Conservation (phyloP, 2,888 invertebrate species). For the Exephanes ischioxanthus region DNA sequence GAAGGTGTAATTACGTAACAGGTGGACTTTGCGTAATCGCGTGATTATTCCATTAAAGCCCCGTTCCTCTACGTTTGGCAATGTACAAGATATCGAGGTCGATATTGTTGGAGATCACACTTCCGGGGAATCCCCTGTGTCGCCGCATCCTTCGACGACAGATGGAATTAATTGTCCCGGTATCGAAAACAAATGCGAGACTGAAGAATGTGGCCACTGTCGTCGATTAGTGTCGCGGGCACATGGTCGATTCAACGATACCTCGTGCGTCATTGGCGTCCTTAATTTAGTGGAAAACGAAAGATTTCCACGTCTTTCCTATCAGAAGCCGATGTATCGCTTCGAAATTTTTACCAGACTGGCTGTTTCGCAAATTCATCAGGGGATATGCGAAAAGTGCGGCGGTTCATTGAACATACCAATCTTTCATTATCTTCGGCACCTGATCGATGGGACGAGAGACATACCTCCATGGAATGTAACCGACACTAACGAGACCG, state of each 20-base stretch:
- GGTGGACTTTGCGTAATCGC: slow-evolving; percentile 29
- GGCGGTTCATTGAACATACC: background rate
- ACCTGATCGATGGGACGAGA: background rate
- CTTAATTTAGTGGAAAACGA: background rate
- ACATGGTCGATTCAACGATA: background rate
- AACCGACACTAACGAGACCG: slow-evolving; percentile 77
- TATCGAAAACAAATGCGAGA: slow-evolving; percentile 3
- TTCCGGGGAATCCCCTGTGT: background rate
- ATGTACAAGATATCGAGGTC: background rate
- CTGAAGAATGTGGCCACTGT: no score
- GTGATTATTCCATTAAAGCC: slow-evolving; percentile 13
- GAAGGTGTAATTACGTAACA: slow-evolving; percentile 41
- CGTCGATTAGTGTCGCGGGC: background rate
- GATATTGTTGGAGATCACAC: background rate
- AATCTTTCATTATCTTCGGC: background rate
- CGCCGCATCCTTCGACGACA: background rate
- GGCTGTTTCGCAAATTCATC: background rate
- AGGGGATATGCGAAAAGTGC: background rate
- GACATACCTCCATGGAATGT: slow-evolving; percentile 30
- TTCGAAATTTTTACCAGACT: background rate
- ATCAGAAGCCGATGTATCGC: background rate
- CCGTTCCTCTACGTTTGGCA: background rate
- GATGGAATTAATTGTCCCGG: background rate
- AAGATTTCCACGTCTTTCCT: background rate
- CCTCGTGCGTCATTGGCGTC: background rate